These are phyloP conservation scores for Monochamus alternatus DNA, from an alignment of 2,888 invertebrate species.

Conservation along the genomic window DNA sequence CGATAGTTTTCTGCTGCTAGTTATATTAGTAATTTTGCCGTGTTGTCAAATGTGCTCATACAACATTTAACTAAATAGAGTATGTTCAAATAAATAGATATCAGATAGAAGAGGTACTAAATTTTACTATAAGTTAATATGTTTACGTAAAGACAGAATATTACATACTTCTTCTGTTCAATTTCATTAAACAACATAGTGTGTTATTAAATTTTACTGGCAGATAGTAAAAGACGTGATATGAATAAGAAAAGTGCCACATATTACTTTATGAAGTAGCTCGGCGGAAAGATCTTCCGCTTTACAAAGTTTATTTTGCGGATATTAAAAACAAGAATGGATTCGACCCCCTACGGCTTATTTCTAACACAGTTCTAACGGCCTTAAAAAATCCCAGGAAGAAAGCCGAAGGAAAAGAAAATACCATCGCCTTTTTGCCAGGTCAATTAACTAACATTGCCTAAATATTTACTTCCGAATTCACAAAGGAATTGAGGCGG, in stretches of 20 bases:
- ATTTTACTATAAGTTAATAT: not conserved
- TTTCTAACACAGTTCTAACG: not conserved
- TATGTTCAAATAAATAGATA: no score
- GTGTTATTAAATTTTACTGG: not conserved
- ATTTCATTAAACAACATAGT: not conserved
- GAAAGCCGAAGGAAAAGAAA: not conserved
- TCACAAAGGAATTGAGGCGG: not conserved
- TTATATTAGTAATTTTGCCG: no score
- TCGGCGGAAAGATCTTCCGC: not conserved
- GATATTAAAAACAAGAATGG: not conserved
- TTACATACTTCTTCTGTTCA: not conserved
- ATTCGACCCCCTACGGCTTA: not conserved
- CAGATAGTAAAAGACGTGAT: not conserved
- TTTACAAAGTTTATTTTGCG: not conserved
- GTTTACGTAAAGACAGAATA: not conserved
- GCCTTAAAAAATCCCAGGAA: not conserved
- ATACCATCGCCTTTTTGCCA: not conserved
- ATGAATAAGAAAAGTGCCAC: not conserved
- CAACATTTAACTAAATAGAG: no score
- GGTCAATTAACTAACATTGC: constrained; percentile 4
- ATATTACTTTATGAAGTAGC: not conserved
- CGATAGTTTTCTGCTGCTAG: no score
- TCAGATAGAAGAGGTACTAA: no score
- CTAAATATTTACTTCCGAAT: constrained; percentile 8
- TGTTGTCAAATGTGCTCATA: no score